Evolutionary conservation across 2,888 invertebrate species (phyloP).

Genomic region (Phymatocera aterrima): DNA sequence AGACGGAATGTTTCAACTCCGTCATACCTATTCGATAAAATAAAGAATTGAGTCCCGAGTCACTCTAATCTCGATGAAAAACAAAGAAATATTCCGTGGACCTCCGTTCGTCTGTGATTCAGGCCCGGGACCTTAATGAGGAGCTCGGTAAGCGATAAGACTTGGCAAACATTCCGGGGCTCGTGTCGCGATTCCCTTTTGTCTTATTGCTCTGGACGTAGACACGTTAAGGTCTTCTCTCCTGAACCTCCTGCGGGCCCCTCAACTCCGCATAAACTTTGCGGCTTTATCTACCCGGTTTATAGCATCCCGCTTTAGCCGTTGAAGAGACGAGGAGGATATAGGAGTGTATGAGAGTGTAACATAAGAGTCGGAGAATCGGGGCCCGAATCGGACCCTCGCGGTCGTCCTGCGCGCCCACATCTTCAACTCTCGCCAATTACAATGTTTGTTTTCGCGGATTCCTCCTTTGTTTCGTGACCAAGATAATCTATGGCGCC

Average conservation of each 20-base stretch:
- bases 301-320: slow-evolving; percentile 56
- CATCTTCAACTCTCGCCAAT: slow-evolving; percentile 49
- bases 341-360: background rate
- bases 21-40: background rate
- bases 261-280: slow-evolving; percentile 65
- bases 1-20: background rate
- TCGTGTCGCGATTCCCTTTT: slow-evolving; percentile 14
- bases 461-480: slow-evolving; percentile 57
- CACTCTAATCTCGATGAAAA: slow-evolving; percentile 24
- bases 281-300: slow-evolving; percentile 69
- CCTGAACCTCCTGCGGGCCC: background rate
- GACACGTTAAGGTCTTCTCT: too few species aligned
- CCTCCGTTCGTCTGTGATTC: background rate
- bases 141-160: slow-evolving; percentile 29
- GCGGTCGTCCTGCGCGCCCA: slow-evolving; percentile 13
- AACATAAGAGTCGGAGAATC: background rate
- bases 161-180: background rate
- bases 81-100: background rate
- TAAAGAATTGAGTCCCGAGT: background rate
- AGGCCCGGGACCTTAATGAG: slow-evolving; percentile 21
- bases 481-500: slow-evolving; percentile 49
- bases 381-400: background rate
- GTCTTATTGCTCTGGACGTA: slow-evolving; percentile 24
- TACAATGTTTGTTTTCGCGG: slow-evolving; percentile 53
- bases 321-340: background rate